Base-by-base conservation (phyloP, 2,888 invertebrate genomes). In the Coelopa pilipes region DNA sequence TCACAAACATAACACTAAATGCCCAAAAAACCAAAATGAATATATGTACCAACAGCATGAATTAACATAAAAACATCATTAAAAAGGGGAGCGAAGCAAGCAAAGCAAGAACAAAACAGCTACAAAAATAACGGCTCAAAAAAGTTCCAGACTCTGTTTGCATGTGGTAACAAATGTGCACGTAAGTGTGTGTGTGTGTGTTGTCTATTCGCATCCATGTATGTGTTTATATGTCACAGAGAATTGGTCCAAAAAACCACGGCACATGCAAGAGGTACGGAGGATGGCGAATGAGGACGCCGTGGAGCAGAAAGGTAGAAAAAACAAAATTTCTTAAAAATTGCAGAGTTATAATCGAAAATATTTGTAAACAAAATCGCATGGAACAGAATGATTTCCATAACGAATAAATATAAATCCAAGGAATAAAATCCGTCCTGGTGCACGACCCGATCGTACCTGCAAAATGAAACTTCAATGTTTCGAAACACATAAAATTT, bases 91-190 rank as follows among this genome's bases (percentile, higher is more conserved):
- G 53, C 24, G n/a, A n/a, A 53, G n/a, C 19, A 53, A 60, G 21
- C 53, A 53, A 2, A 53, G 10, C 53, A 53, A 53, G 15, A 53
- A 53, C 59, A 59, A 49, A 45, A 49, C 47, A 24, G n/a, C 21
- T 59, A 70, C 17, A 45, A 72, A 72, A 74, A 47, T 74, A 74
- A 74, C 74, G 74, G 74, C 65, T 74, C 70, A 34, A 74, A 74
- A 63, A 66, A 70, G 55, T 70, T 70, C 34, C 24, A 13, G 21
- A 34, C n/a, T 53, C 17, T 71, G n/a, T 63, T 60, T 49, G 21
- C 50, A 50, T 46, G n/a, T 21, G 15, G 34, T 55, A 17, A n/a
- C 9, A 15, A 17, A 19, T 57, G 19, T 57, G 57, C 12, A 19
- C 24, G 57, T 59, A 3, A 5, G 53, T 53, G 10, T 53, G 53